A percentile compares a stretch with the other conserved stretches of the same genome.
Evolutionary conservation across 2,113 vertebrate species (phyloP).

Genomic region (rat (Rattus norvegicus)): GRCr8 NC_086037.1:43196001-43196500

Average conservation of each 20-base stretch:
- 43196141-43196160: background rate
- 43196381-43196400: slow-evolving; percentile 20
- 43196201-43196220: slow-evolving; percentile 29
- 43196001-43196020: background rate
- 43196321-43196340: background rate
- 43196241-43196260: background rate
- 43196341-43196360: background rate
- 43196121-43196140: background rate
- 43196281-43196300: background rate
- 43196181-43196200: background rate
- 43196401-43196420: slow-evolving; percentile 33
- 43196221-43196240: background rate
- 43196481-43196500: slow-evolving; percentile 56
- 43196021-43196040: background rate
- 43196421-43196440: background rate
- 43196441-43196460: slow-evolving; percentile 48
- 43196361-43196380: slow-evolving; percentile 5
- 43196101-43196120: background rate
- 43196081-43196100: background rate
- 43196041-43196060: background rate
- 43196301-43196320: background rate
- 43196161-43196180: background rate
- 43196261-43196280: background rate
- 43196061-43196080: too few relatives aligned
- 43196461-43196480: slow-evolving; percentile 54